Evolutionary conservation across 2,113 vertebrate genomes (phyloP), one percentile per base, ranked within the genome.

Genomic region (Phasianus colchicus): DNA sequence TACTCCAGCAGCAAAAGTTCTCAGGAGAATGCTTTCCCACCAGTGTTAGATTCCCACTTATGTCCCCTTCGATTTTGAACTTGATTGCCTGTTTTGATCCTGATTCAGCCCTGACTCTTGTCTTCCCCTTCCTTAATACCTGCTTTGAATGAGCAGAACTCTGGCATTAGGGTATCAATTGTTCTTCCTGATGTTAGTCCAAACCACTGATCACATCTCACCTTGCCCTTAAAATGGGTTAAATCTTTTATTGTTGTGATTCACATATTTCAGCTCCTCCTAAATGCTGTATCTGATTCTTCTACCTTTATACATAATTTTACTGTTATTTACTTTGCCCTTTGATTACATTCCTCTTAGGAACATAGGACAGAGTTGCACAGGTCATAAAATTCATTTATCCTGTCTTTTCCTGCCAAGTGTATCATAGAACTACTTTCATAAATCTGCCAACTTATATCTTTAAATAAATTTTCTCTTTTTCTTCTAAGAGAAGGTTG

Each of bases 341-440:
- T 88, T 89, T 89, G 66, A 86, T 40, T 90, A 54, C 11, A 86
- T 27, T 52, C 25, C 63, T 81, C 52, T 77, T 81, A 90, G 85
- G 61, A 81, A 88, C 18, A 61, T 6, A 75, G 34, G 34, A 34
- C 17, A 82, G 34, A 19, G 32, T 38, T 2, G 0, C 10, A 55
- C 19, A 72, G 34, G 38, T 93, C 86, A 83, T 36, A 24, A 86
- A 67, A 90, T 91, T 32, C 22, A 65, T 64, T 93, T 63, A 27
- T 86, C 29, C 32, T 75, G 27, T 17, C 50, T 85, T 84, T 69
- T 61, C 32, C 34, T 52, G 52, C 32, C 25, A 82, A 73, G 40
- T 89, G 88, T 75, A 29, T 65, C 2, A 81, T 29, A 45, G 34
- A 89, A 76, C 54, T 72, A 65, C 40, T 66, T 96, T 57, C 29